Base-by-base conservation (phyloP, 2,797 vertebrate genomes). In the Crocidura indochinensis region DNA sequence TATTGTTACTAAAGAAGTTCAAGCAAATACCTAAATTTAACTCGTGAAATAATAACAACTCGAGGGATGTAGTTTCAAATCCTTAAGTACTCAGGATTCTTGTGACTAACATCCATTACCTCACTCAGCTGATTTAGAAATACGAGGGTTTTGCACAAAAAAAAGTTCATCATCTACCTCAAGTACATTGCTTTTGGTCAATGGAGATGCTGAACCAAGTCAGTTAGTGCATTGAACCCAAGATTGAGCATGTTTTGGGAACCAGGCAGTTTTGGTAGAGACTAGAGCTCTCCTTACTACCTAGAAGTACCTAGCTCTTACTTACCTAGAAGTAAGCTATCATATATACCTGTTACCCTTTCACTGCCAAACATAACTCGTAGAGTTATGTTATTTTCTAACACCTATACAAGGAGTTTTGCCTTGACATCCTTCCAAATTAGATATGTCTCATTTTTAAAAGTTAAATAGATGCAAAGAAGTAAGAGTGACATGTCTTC, bases 41-140 rank as follows among this genome's bases (percentile, higher is more conserved):
- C 80, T 91, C 86, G 91, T 92, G 94, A 96, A 96, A 94, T 92
- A 94, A 92, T 88, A 92, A 91, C 93, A 94, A 92, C 68, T n/a
- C 9, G 78, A 90, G 44, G 92, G 95, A 95, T 91, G 71, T n/a
- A 53, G 24, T 82, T 94, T 90, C 85, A 94, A 88, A 90, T 75
- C 94, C 91, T 73, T 85, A 85, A 90, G 94, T 86, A 81, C 90
- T 94, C 81, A 84, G 62, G 31, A 80, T 74, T 53, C 95, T 49
- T 94, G 94, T 96, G 95, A 96, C 93, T 94, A 87, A 93, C 60
- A 89, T 31, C 71, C 80, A 84, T 96, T 89, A 95, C 94, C 90
- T 96, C 95, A 95, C 27, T 47, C 77, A n/a, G 80, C 94, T 95
- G 94, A 96, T 87, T 92, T 91, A 94, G 90, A 72, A 72, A 67